phyloP scores from a whole-genome alignment of 2,888 invertebrate genomes.

The Halocaridina rubra region DNA sequence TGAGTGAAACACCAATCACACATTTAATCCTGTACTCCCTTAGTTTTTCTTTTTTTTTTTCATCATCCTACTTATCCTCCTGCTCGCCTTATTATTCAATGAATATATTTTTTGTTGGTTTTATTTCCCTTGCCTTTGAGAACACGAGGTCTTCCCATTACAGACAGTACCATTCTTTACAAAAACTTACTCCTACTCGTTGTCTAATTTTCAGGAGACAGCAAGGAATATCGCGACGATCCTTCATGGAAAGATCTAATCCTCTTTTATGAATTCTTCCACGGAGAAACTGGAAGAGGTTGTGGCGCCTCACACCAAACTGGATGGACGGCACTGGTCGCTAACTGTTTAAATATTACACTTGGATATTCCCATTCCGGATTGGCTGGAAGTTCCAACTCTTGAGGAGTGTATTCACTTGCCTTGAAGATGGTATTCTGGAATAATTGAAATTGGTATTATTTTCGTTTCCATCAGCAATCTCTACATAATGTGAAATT shows the following conservation, averaged over 20 bases:
- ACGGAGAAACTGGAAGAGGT: constrained; percentile 68
- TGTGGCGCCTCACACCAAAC: constrained; percentile 67
- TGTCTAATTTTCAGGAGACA: constrained; percentile 17
- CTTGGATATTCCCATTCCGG: constrained; percentile 46
- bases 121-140: neutral
- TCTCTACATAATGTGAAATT: neutral
- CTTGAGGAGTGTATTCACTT: neutral
- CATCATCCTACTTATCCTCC: too few species aligned
- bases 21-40: too few species aligned
- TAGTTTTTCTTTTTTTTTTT: too few species aligned
- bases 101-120: neutral
- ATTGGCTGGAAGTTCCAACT: neutral
- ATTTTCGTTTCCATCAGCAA: neutral
- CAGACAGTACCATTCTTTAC: neutral
- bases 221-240: constrained; percentile 66
- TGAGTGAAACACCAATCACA: neutral
- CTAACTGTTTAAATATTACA: constrained; percentile 39
- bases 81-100: neutral
- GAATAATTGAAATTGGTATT: neutral
- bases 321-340: constrained; percentile 61
- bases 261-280: constrained; percentile 69
- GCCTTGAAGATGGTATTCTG: neutral
- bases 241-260: constrained; percentile 67
- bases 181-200: neutral
- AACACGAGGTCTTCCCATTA: neutral